Percentiles rank a stretch among this genome's conserved stretches.
Evolutionary conservation across 2,797 vertebrate genomes (phyloP).

Genomic region (Pelobates cultripes): DNA sequence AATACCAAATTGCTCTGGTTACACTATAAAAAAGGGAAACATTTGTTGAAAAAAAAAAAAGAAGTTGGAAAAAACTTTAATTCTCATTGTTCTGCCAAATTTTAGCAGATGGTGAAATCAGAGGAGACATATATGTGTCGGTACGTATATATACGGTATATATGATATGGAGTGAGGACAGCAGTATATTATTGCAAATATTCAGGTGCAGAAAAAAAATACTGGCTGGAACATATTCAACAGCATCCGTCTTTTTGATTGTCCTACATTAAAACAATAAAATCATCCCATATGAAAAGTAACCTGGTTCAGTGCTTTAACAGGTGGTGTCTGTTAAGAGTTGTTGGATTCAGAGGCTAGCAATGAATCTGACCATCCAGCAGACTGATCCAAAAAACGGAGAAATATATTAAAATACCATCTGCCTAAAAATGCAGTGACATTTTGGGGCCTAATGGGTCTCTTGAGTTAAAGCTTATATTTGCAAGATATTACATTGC

Average conservation of each 20-base stretch:
- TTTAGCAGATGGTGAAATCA: constrained; percentile 50
- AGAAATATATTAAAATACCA: constrained; percentile 54
- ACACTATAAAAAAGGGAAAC: constrained; percentile 43
- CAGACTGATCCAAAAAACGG: constrained; percentile 46
- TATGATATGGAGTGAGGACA: constrained; percentile 46
- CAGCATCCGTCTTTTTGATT: constrained; percentile 47
- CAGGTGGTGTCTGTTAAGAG: constrained; percentile 43
- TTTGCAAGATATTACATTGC: constrained; percentile 1
- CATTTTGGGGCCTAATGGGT: constrained; percentile 11
- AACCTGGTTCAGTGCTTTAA: constrained; percentile 36
- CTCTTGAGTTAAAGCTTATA: constrained; percentile 44
- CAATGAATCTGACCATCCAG: constrained; percentile 49
- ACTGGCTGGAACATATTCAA: constrained; percentile 48
- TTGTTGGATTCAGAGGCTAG: constrained; percentile 47
- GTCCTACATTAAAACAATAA: constrained; percentile 50
- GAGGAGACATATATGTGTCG: constrained; percentile 11
- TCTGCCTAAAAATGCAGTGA: constrained; percentile 44
- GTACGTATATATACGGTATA: constrained; percentile 28
- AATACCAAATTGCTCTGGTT: constrained; percentile 29
- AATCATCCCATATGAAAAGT: constrained; percentile 49
- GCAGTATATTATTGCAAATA: constrained; percentile 51
- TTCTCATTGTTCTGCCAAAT: constrained; percentile 52
- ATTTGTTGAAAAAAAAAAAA: constrained; percentile 31
- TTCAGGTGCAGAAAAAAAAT: constrained; percentile 54
- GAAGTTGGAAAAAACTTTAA: constrained; percentile 49